Base-by-base conservation (phyloP, 35 echinoderm and acorn worm species). In the Chiridota heheva region DNA sequence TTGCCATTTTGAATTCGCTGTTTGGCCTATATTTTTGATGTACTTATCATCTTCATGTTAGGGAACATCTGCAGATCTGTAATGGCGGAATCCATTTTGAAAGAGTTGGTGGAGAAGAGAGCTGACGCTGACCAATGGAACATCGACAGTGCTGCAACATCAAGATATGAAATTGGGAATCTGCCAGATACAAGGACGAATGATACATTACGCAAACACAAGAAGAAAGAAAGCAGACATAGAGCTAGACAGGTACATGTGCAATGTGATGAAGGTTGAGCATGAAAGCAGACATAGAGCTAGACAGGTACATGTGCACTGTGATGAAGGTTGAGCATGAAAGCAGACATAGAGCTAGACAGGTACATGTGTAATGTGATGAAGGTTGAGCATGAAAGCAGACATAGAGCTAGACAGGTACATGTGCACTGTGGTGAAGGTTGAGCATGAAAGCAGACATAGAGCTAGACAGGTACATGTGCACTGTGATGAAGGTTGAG, bases 101-200 rank as follows among this genome's bases (percentile, higher is more conserved):
- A 63, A 22, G 48, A 92, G 69, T 77, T 87, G 58, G 84, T 92
- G 25, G 46, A 37, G 41, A 70, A 92, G 49, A 70, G 62, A 36
- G 79, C 53, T 16, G 66, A 75, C 15, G 45, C 33, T 35, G 69
- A 58, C 16, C 58, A 69, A 5, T 87, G 90, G 90, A 33, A 42
- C 2, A 86, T 92, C 22, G 90, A 92, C 63, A 92, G 90, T 75
- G 90, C 90, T 43, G 90, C 82, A 13, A 97, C 94, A 33, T 87
- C 84, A 1, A 82, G 81, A 3, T 97, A 97, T 62, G 71, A 97
- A 45, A 97, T 91, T 47, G 94, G 89, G 8, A 64, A 58, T 15
- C 60, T 76, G 27, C 94, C 94, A 0, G 89, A 97, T 65, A 6
- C 37, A 1, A 57, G 89, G 17, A 87, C 88, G 20, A 91, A 87